Evolutionary conservation across 2,797 vertebrate species (phyloP), one percentile per base, ranked within the genome.

Genomic region (Chrysocyon brachyurus): DNA sequence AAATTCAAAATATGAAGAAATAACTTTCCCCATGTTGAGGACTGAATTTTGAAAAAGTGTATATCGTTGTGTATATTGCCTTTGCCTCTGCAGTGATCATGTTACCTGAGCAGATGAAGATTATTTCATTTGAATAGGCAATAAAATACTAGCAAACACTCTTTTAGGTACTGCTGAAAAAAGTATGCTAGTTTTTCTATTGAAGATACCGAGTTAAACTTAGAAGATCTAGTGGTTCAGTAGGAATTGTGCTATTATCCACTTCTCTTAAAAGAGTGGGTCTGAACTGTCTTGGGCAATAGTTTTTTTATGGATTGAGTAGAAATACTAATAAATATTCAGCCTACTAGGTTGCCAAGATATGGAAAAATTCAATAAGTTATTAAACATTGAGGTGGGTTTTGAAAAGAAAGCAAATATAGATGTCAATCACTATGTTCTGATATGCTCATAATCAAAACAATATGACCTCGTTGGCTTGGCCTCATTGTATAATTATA

Each of bases 1-100:
- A 88, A 95, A 94, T 92, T 90, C 64, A 78, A 91, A 95, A 88
- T 95, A 90, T 94, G 90, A 95, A 83, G 81, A 93, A 97, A 72
- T 92, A 0, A 57, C 82, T 96, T 94, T 94, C 59, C 59, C 75
- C 14, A 36, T 72, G 40, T 68, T 73, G 40, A 57, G 11, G 57
- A 68, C 61, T 82, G 7, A 49, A 86, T 81, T 97, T 87, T 72
- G 63, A 93, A 85, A 91, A 26, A 15, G 56, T 28, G 0, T 73
- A 49, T 73, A 49, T 54, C 24, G 1, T 88, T 94, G 46, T 92
- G 5, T 17, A 26, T 59, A 28, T 63, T 78, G 14, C 59, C 77
- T 96, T 92, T 92, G 57, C 59, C n/a, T 79, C 10, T 61, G n/a
- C 15, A 68, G 36, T 92, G 52, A n/a, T 88, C 91, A 91, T 49